A percentile compares a stretch with the other conserved stretches of the same genome.
Evolutionary conservation across 2,888 invertebrate species (phyloP).

Genomic region (Cephalotes varians): DNA sequence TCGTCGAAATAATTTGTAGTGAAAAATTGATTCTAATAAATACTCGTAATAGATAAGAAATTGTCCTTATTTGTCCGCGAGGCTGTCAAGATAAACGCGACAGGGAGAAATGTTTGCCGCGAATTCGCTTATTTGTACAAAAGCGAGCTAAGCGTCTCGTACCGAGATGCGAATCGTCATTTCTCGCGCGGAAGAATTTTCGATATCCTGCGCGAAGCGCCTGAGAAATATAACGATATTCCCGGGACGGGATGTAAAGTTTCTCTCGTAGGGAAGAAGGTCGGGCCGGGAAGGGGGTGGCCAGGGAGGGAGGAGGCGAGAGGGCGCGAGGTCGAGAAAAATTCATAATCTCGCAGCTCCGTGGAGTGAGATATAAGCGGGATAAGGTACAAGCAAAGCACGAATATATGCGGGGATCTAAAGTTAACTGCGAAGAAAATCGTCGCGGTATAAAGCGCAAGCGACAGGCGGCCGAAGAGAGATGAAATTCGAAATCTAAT

Average conservation of each 20-base stretch:
- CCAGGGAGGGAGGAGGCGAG: background rate
- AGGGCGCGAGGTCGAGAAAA: constrained; percentile 40
- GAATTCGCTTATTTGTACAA: constrained; percentile 38
- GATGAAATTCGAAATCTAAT: constrained; percentile 51
- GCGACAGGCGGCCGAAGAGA: background rate
- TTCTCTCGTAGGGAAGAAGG: constrained; percentile 5
- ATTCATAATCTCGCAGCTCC: constrained; percentile 52
- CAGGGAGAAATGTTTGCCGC: background rate
- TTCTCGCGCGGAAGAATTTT: constrained; percentile 31
- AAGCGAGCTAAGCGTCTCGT: constrained; percentile 13
- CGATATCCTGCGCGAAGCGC: constrained; percentile 35
- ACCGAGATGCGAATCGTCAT: constrained; percentile 27
- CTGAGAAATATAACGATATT: constrained; percentile 51
- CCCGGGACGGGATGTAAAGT: constrained; percentile 34
- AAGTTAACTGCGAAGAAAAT: constrained; percentile 49
- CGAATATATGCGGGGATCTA: constrained; percentile 41
- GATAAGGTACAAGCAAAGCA: constrained; percentile 29
- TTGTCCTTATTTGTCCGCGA: no score
- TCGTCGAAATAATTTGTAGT: background rate
- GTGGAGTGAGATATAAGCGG: constrained; percentile 45
- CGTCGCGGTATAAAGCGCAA: constrained; percentile 25
- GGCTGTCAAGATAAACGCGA: constrained; percentile 13
- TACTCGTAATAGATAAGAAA: background rate
- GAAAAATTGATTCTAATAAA: background rate
- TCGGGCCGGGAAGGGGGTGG: background rate